These are phyloP conservation scores for Saxicola maurus DNA, from an alignment of 2,797 vertebrate species.

Conservation along the genomic window DNA sequence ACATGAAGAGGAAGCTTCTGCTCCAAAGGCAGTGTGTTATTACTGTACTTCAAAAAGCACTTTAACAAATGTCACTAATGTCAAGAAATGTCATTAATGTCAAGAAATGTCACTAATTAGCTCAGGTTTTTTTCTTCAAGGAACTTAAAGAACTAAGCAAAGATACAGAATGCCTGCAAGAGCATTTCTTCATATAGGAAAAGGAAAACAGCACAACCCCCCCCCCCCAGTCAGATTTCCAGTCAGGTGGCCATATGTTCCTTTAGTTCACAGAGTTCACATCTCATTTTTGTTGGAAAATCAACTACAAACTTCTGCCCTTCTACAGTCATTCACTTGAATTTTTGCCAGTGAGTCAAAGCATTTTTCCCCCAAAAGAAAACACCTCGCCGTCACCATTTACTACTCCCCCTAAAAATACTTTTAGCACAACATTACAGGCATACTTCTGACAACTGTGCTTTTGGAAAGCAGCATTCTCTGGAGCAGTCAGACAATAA, in stretches of 20 bases:
- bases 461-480: background rate
- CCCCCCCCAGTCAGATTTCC: background rate
- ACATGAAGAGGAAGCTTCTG: background rate
- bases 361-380: background rate
- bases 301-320: background rate
- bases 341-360: background rate
- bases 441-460: background rate
- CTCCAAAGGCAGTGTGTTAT: background rate
- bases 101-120: background rate
- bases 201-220: background rate
- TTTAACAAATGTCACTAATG: background rate
- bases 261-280: background rate
- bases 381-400: background rate
- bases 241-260: background rate
- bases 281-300: conserved; percentile 1
- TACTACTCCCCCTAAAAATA: background rate
- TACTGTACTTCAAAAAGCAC: background rate
- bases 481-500: background rate
- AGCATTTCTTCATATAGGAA: background rate
- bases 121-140: background rate
- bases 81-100: background rate
- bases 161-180: background rate
- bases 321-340: background rate
- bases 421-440: background rate
- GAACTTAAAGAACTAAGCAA: background rate